Evolutionary conservation across 2,797 vertebrate species (phyloP).

Genomic region (Callimico goeldii): DNA sequence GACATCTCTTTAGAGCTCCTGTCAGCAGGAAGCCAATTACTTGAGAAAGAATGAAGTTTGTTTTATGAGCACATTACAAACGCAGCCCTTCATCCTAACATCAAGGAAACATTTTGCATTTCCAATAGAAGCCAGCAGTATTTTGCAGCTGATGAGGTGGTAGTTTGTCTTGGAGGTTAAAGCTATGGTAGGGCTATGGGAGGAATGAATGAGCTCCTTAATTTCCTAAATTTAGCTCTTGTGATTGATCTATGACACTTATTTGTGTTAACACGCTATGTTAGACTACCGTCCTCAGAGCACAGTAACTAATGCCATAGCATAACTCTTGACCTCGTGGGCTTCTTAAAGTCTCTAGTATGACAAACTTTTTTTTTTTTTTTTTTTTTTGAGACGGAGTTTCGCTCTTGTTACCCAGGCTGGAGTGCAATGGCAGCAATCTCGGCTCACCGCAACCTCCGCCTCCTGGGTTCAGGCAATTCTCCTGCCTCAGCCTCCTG

Average conservation of each 20-base stretch:
- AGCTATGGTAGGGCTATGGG: conserved; percentile 58
- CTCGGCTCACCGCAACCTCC: no score
- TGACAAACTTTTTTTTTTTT: no score
- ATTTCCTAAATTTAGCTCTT: conserved; percentile 65
- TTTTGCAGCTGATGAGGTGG: conserved; percentile 61
- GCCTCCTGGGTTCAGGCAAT: no score
- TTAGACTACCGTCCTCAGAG: conserved; percentile 65
- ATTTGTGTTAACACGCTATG: conserved; percentile 67
- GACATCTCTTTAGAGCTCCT: conserved; percentile 77
- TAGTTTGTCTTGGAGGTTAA: conserved; percentile 73
- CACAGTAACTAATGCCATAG: conserved; percentile 78
- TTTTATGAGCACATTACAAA: conserved; percentile 82
- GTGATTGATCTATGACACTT: conserved; percentile 67
- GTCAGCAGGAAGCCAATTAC: conserved; percentile 87
- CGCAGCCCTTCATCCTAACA: conserved; percentile 81
- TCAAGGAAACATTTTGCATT: conserved; percentile 85
- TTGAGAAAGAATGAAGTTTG: conserved; percentile 82
- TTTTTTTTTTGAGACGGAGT: no score
- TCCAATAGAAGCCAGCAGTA: conserved; percentile 54
- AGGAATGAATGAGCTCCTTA: conserved; percentile 75
- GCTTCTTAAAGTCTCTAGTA: conserved; percentile 73
- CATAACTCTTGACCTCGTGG: conserved; percentile 77
- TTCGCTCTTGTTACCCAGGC: no score
- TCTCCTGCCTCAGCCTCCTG: no score
- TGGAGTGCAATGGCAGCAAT: no score